Evolutionary conservation across 2,888 invertebrate species (phyloP).

Genomic region (Enchytraeus crypticus): DNA sequence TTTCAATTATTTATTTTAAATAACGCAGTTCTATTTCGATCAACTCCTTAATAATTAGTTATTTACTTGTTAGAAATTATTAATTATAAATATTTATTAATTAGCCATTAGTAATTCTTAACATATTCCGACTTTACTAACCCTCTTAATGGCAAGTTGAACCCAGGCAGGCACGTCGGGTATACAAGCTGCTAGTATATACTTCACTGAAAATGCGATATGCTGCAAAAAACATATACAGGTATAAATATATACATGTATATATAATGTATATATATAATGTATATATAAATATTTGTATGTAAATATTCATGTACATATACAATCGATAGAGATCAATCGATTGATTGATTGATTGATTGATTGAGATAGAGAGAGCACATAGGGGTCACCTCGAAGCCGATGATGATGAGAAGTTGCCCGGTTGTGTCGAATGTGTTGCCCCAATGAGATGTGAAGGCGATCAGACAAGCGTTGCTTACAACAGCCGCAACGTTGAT

Average conservation of each 20-base stretch:
- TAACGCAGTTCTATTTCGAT: no score
- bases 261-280: no score
- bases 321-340: neutral
- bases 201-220: slow-evolving; percentile 54
- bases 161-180: slow-evolving; percentile 52
- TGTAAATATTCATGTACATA: neutral
- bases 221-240: slow-evolving; percentile 44
- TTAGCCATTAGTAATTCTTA: no score
- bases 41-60: no score
- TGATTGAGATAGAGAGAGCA: neutral
- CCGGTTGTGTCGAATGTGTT: slow-evolving; percentile 25
- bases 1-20: no score
- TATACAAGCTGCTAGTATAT: slow-evolving; percentile 53
- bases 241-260: neutral
- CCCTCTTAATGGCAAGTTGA: slow-evolving; percentile 27
- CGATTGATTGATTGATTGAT: neutral
- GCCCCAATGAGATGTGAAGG: slow-evolving; percentile 48
- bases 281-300: neutral
- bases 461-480: slow-evolving; percentile 51
- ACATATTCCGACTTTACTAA: no score
- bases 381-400: slow-evolving; percentile 43
- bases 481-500: slow-evolving; percentile 50
- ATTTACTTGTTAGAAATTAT: no score
- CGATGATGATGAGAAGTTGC: slow-evolving; percentile 44
- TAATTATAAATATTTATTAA: no score